These are phyloP conservation scores for Phylloscopus collybita DNA, from an alignment of 2,797 vertebrate species.

Conservation along the genomic window DNA sequence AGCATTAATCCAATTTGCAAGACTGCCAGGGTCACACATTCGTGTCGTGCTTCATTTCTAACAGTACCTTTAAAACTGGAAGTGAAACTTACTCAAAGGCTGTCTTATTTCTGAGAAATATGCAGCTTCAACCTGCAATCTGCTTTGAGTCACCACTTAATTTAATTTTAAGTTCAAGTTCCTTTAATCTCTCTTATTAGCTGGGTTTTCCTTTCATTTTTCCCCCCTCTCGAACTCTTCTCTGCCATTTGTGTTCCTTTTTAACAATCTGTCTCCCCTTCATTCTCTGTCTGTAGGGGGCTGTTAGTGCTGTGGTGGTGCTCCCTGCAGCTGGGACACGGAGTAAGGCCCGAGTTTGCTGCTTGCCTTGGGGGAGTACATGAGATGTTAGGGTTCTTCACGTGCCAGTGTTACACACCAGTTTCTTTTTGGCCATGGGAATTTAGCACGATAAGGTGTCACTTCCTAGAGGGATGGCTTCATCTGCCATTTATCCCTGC, in stretches of 20 bases:
- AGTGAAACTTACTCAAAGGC: neutral
- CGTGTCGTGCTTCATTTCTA: neutral
- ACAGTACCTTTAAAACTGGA: neutral
- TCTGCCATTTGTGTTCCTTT: neutral
- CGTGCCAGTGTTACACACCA: rapidly evolving
- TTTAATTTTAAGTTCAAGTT: neutral
- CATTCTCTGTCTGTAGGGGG: rapidly evolving
- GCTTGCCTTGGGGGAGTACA: neutral
- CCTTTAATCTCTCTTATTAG: neutral
- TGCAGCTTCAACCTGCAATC: neutral
- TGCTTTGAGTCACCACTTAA: neutral
- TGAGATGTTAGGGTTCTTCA: neutral
- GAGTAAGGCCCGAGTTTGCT: neutral
- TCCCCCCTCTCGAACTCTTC: neutral
- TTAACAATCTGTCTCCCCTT: neutral
- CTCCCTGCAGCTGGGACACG: neutral
- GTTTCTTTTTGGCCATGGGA: neutral
- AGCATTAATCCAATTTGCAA: neutral
- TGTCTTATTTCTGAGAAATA: neutral
- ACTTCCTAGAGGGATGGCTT: neutral
- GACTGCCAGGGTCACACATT: neutral
- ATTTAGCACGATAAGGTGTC: neutral
- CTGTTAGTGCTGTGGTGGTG: too few relatives aligned
- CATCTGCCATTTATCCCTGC: neutral
- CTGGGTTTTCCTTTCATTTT: rapidly evolving